Evolutionary conservation across 2,113 vertebrate genomes (phyloP), one percentile per base, ranked within the genome.

Genomic region (Grallaria varia): DNA sequence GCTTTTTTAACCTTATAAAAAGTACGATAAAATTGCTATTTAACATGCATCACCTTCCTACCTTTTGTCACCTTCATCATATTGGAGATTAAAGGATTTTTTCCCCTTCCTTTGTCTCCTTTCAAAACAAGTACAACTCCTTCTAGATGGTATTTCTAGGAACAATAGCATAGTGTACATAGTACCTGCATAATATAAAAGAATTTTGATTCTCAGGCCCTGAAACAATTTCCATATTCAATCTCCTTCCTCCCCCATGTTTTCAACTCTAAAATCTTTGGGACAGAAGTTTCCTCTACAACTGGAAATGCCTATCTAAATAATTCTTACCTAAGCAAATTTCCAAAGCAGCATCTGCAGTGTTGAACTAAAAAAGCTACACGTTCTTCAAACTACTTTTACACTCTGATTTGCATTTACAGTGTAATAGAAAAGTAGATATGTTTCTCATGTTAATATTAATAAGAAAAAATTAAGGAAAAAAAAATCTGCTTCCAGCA

Each of bases 211-310:
- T 79, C 31, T 80, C 25, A 11, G 28, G 4, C 22, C 5, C 22
- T 66, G 24, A 44, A 45, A 62, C 21, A 58, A 52, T 35, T 67
- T 59, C 45, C 19, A 39, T 50, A 33, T 27, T 10, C 14, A 62
- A 4, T 7, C 25, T n/a, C 8, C 49, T 12, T 39, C 45, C 10
- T 10, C 0, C 3, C 4, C 11, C 14, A 15, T 67, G 9, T 64
- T 75, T 93, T 82, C 31, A 56, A 10, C 56, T 82, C 33, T 88
- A n/a, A 76, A 76, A 6, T 37, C 14, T 55, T 20, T 44, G 14
- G 27, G 37, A 58, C 6, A 49, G 18, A 90, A 19, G 25, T 66
- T 69, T 62, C 30, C 44, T 78, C 22, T 75, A 5, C 13, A 25
- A 56, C 8, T 82, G 21, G 21, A 76, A 91, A 69, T 10, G 4